phyloP scores from a whole-genome alignment of 2,888 invertebrate genomes.

The Orthonychiurus folsomi region DNA sequence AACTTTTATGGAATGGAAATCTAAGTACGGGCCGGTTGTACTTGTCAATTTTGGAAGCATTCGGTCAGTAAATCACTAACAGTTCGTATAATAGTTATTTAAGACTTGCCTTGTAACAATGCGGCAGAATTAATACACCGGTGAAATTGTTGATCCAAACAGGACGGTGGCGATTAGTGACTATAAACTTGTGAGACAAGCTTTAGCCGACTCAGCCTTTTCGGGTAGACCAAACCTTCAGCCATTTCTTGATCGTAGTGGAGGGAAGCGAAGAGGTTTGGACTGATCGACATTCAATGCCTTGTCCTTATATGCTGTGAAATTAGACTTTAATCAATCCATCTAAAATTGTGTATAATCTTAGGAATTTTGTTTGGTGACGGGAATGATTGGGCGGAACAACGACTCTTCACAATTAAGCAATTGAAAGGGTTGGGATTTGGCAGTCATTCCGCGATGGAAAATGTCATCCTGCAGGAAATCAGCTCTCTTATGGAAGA shows the following conservation, averaged over 20 bases:
- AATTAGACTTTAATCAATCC: conserved; percentile 3
- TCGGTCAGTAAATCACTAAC: no score
- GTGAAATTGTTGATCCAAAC: no score
- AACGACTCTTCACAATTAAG: conserved; percentile 27
- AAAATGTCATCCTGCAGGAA: conserved; percentile 14
- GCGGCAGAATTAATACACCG: no score
- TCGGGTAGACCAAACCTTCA: conserved; percentile 30
- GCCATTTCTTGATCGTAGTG: conserved; percentile 28
- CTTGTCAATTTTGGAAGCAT: not conserved
- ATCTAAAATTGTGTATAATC: not conserved
- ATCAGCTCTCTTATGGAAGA: conserved; percentile 12
- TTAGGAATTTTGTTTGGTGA: conserved; percentile 30
- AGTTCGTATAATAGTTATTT: no score
- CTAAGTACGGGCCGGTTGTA: conserved; percentile 5
- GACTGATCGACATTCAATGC: not conserved
- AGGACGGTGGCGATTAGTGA: conserved; percentile 36
- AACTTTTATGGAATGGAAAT: not conserved
- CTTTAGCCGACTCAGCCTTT: conserved; percentile 17
- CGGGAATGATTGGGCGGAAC: conserved; percentile 31
- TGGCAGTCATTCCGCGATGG: conserved; percentile 17
- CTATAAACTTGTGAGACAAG: conserved; percentile 26
- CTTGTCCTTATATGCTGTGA: not conserved
- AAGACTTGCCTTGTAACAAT: no score
- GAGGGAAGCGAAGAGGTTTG: conserved; percentile 29
- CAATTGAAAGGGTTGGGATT: conserved; percentile 34